These are phyloP conservation scores for Microdon myrmicae DNA, from an alignment of 2,888 invertebrate genomes.

Conservation along the genomic window DNA sequence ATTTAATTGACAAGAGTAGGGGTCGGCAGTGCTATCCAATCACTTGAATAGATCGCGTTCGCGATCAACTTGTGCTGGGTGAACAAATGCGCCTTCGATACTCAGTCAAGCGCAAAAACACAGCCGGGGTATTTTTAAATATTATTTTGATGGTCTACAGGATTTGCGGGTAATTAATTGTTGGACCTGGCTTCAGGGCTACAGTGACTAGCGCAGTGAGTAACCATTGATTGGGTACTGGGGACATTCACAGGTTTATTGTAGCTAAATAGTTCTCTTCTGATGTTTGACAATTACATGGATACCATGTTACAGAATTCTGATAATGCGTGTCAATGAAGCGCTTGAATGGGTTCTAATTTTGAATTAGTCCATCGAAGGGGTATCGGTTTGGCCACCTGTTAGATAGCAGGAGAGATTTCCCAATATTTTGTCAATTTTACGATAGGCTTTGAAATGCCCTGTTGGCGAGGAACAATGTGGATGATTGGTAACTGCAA, in stretches of 20 bases:
- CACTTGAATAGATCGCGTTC: slow-evolving; percentile 4
- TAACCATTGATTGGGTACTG: slow-evolving; percentile 9
- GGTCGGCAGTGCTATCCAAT: no score
- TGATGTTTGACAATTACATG: slow-evolving; percentile 7
- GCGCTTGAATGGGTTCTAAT: slow-evolving; percentile 18
- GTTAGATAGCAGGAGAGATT: no score
- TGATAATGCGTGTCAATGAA: slow-evolving; percentile 34
- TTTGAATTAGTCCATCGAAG: no score
- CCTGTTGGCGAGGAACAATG: no score
- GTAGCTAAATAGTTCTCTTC: slow-evolving; percentile 17
- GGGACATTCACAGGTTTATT: slow-evolving; percentile 14
- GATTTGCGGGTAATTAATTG: slow-evolving; percentile 49
- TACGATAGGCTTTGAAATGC: no score
- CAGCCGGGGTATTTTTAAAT: slow-evolving; percentile 30
- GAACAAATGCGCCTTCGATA: slow-evolving; percentile 25
- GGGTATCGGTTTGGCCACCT: no score
- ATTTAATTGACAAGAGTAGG: no score
- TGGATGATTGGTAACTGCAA: no score
- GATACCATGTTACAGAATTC: slow-evolving; percentile 1
- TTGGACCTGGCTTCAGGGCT: slow-evolving; percentile 32
- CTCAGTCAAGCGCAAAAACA: slow-evolving; percentile 43
- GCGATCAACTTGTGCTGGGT: slow-evolving; percentile 25
- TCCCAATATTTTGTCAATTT: no score
- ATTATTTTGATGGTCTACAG: slow-evolving; percentile 50
- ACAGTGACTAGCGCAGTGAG: slow-evolving; percentile 16